A percentile compares a stretch with the other conserved stretches of the same genome.
Conservation (phyloP, 1,140 invertebrate species). For the Eciton burchellii region DNA sequence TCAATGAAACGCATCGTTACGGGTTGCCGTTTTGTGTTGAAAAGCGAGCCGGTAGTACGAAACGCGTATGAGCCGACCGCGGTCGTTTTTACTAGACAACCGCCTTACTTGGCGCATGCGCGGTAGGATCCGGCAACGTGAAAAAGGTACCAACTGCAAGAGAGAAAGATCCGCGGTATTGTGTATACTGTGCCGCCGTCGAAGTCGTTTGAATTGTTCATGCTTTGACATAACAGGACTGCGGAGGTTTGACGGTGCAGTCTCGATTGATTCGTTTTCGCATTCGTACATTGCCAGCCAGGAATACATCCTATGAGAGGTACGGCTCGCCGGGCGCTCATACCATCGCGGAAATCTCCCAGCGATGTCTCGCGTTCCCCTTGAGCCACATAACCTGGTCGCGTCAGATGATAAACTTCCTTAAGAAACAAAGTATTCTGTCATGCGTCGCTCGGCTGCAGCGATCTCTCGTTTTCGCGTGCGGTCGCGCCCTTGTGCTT, state of each 20-base stretch:
- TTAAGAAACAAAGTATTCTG: not conserved
- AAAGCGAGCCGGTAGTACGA: too few relatives aligned
- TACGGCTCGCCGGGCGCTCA: conserved; percentile 24
- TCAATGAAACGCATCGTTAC: too few relatives aligned
- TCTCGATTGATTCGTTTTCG: conserved; percentile 31
- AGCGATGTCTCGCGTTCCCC: not conserved
- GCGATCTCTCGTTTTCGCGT: not conserved
- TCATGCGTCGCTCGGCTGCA: not conserved
- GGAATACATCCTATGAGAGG: conserved; percentile 55
- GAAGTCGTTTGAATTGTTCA: conserved; percentile 67
- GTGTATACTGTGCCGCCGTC: too few relatives aligned
- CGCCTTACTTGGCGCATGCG: too few relatives aligned
- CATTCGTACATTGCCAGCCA: conserved; percentile 26
- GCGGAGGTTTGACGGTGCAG: conserved; percentile 43
- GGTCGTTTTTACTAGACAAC: too few relatives aligned
- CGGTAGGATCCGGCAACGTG: too few relatives aligned
- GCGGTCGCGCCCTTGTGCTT: not conserved
- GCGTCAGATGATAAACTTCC: not conserved
- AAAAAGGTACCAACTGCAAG: too few relatives aligned
- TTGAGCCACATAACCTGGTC: conserved; percentile 23
- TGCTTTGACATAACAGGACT: conserved; percentile 64
- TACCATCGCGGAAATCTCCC: too few relatives aligned
- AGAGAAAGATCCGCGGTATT: too few relatives aligned
- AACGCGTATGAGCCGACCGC: too few relatives aligned
- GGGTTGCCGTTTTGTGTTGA: too few relatives aligned